phyloP scores from a whole-genome alignment of 2,113 vertebrate genomes.

The Coracopsis vasa region DNA sequence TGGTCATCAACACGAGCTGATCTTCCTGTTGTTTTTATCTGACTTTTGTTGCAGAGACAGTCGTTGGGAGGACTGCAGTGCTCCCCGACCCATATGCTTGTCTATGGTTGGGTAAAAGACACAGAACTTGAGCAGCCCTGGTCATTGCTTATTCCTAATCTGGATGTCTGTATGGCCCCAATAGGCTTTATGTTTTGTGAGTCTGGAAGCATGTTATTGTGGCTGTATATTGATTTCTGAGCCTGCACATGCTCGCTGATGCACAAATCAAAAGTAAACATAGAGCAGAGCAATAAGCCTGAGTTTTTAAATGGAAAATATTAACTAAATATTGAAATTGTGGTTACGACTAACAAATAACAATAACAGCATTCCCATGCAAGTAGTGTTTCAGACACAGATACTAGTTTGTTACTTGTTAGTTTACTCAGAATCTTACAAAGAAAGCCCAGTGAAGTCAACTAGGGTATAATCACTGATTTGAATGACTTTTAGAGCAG shows the following conservation, averaged over 20 bases:
- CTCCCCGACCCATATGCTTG: background rate
- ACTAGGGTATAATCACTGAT: background rate
- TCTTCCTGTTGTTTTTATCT: background rate
- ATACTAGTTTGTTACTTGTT: background rate
- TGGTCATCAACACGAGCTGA: background rate
- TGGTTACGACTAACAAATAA: background rate
- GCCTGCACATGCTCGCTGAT: background rate
- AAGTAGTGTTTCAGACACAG: background rate
- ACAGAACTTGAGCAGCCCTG: background rate
- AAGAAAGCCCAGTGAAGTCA: background rate
- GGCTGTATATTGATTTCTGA: background rate
- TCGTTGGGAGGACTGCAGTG: background rate
- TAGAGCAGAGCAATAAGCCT: background rate
- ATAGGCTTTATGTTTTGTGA: background rate
- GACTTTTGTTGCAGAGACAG: background rate
- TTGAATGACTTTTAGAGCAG: background rate
- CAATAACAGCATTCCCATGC: background rate
- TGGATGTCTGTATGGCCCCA: too few species aligned
- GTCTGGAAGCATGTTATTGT: background rate
- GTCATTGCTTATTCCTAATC: background rate
- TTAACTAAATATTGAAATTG: background rate
- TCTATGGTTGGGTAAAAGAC: background rate
- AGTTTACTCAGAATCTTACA: background rate
- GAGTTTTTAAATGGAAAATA: background rate
- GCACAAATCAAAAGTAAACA: background rate